Conservation (phyloP, 2,888 invertebrate species). For the Cosmopolites sordidus region DNA sequence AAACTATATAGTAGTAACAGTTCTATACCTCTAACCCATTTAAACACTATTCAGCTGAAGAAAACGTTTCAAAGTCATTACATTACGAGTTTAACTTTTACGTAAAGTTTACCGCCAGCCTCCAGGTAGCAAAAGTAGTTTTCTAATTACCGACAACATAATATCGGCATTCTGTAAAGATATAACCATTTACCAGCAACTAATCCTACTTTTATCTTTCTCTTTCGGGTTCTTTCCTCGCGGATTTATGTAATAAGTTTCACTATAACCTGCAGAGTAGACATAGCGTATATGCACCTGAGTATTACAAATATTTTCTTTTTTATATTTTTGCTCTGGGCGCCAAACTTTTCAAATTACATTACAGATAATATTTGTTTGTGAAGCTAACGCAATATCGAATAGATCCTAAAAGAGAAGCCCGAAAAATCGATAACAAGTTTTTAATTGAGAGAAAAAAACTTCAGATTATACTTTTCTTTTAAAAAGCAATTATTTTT, state of each 20-base stretch:
- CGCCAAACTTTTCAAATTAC: neutral
- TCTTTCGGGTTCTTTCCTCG: neutral
- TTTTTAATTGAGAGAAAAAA: no score
- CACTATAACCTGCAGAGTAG: neutral
- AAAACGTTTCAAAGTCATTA: neutral
- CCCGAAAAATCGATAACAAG: no score
- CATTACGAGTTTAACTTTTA: neutral
- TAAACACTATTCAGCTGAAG: neutral
- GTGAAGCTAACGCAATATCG: neutral
- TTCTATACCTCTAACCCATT: no score
- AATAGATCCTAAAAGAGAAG: no score
- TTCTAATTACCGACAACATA: neutral
- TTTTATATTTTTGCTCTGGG: neutral
- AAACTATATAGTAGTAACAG: no score
- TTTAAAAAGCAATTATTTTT: no score
- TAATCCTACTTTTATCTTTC: no score
- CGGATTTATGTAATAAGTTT: neutral
- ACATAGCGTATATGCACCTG: neutral
- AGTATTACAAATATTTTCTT: neutral
- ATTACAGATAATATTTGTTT: neutral
- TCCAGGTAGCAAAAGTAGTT: neutral
- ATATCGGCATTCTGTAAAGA: neutral
- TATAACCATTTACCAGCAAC: neutral
- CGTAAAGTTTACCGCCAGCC: neutral
- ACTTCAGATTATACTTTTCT: no score